Conservation (phyloP, 2,888 invertebrate genomes). For the Abrostola tripartita region DNA sequence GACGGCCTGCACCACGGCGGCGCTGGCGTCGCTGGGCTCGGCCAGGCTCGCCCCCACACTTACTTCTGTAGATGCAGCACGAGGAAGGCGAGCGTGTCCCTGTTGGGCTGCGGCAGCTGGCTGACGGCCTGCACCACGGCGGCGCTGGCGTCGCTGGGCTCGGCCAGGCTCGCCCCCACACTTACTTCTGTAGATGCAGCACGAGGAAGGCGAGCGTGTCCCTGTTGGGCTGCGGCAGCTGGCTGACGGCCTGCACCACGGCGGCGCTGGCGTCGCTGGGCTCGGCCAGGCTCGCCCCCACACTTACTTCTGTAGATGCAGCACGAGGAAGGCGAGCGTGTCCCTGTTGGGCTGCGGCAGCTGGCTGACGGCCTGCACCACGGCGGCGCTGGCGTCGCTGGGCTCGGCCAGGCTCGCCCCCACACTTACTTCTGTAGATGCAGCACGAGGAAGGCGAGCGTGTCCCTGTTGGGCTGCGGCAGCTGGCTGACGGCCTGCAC, state of each 20-base stretch:
- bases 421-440: conserved; percentile 93
- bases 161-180: conserved; percentile 88
- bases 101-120: conserved; percentile 96
- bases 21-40: conserved; percentile 89
- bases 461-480: conserved; percentile 97
- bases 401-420: conserved; percentile 89
- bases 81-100: conserved; percentile 98
- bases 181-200: conserved; percentile 94
- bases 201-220: conserved; percentile 98
- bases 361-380: conserved; percentile 93
- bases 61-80: conserved; percentile 96
- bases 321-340: conserved; percentile 96
- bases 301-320: conserved; percentile 94
- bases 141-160: conserved; percentile 89
- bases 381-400: conserved; percentile 89
- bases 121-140: conserved; percentile 93
- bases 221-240: conserved; percentile 96
- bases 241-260: conserved; percentile 92
- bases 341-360: conserved; percentile 98
- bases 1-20: conserved; percentile 92
- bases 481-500: conserved; percentile 94
- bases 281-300: conserved; percentile 89
- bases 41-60: conserved; percentile 87
- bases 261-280: conserved; percentile 89
- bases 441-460: conserved; percentile 96